Evolutionary conservation across 2,797 vertebrate species (phyloP).

Genomic region (Danio kyathit): DNA sequence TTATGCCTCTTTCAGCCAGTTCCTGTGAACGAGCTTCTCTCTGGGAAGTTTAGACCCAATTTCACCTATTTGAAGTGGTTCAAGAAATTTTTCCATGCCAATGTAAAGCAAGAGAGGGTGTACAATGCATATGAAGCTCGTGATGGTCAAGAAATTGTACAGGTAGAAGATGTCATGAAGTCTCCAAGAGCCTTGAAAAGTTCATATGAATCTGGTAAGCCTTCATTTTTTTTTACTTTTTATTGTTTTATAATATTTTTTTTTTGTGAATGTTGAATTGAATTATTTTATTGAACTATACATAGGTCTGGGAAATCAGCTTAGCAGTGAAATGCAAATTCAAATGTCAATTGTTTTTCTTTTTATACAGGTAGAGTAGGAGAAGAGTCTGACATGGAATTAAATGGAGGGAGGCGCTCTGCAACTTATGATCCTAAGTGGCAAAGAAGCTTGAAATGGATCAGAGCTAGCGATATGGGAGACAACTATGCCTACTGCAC

Average conservation of each 20-base stretch:
- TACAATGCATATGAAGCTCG: constrained; percentile 72
- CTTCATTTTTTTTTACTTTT: background rate
- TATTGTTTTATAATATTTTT: background rate
- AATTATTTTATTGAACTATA: background rate
- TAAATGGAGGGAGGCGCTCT: background rate
- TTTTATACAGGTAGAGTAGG: constrained; percentile 52
- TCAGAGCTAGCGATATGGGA: constrained; percentile 67
- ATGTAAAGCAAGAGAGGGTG: constrained; percentile 41
- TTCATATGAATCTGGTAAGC: constrained; percentile 48
- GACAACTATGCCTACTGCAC: constrained; percentile 72
- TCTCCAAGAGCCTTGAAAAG: constrained; percentile 38
- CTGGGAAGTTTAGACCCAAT: constrained; percentile 69
- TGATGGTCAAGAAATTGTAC: constrained; percentile 61
- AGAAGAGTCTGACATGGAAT: constrained; percentile 49
- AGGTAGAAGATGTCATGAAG: background rate
- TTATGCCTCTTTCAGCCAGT: constrained; percentile 68
- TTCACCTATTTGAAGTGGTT: constrained; percentile 79
- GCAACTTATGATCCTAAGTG: constrained; percentile 67
- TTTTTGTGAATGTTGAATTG: background rate
- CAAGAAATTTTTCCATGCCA: constrained; percentile 70
- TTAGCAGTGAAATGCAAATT: background rate
- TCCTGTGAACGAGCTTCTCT: constrained; percentile 72
- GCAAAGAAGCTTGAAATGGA: constrained; percentile 71
- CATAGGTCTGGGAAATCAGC: background rate
- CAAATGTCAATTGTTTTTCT: constrained; percentile 30